Base-by-base conservation (phyloP, 2,888 invertebrate species). In the Petrolisthes manimaculis region DNA sequence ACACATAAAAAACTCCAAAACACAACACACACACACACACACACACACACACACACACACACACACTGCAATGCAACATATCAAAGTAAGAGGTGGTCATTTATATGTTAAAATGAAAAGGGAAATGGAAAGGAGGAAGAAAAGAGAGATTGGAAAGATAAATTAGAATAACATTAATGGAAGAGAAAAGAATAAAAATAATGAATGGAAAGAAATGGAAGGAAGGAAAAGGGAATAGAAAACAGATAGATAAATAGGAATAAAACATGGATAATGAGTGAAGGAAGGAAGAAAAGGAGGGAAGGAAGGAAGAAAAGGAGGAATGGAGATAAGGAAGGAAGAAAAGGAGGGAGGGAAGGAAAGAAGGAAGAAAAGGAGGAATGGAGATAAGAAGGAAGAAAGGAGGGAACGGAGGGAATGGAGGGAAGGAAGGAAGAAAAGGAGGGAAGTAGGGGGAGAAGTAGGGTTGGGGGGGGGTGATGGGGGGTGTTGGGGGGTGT, bases 261-360 rank as follows among this genome's bases (percentile, higher is more conserved):
- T 61, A 14, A 61, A 61, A 61, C 14, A 14, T 6, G n/a, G 61
- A 80, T n/a, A 24, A 24, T 24, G 80, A 14, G 74, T 8, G n/a
- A n/a, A 56, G 80, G 80, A 80, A 56, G 80, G 80, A 24, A n/a
- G 55, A 80, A 56, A 80, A 56, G 24, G 80, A 55, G 80, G 18
- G 21, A 56, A 3, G n/a, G 80, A 55, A 55, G 4, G 14, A 24
- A 24, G 56, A 14, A 12, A 14, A 24, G 74, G 74, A 14, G 21
- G 8, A n/a, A n/a, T 14, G 74, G 21, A 56, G 24, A 9, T 9
- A 56, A 14, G 56, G 2, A 0, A 56, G 61, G 24, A 12, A 24
- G 79, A 56, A 56, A 9, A 56, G 24, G 8, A 8, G n/a, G 37
- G 5, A 24, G 56, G n/a, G 80, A 21, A 6, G 5, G 54, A 53